Evolutionary conservation across 2,113 vertebrate genomes (phyloP).

Genomic region (Cyanoderma ruficeps): DNA sequence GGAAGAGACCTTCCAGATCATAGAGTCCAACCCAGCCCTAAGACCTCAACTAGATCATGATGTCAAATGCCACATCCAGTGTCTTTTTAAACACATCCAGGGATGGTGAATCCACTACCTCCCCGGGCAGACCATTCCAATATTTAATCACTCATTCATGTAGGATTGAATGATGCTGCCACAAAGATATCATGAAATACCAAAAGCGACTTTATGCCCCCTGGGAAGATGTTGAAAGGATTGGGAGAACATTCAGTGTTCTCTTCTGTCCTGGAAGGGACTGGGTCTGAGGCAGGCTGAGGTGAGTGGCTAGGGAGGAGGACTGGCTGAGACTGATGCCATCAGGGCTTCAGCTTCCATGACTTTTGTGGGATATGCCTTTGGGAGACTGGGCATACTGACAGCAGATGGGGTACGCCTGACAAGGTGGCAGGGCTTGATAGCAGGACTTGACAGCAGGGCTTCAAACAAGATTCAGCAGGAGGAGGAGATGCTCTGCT

Average conservation of each 20-base stretch:
- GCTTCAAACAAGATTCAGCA: not conserved
- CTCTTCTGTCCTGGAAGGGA: accelerated
- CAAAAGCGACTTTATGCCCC: accelerated
- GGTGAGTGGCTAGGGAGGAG: too few relatives aligned
- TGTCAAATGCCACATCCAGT: too few relatives aligned
- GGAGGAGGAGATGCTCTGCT: not conserved
- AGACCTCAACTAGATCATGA: too few relatives aligned
- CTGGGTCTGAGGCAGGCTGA: not conserved
- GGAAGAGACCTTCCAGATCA: too few relatives aligned
- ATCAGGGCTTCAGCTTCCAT: not conserved
- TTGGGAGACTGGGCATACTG: not conserved
- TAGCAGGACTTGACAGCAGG: not conserved
- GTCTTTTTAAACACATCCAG: too few relatives aligned
- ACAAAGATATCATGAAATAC: not conserved
- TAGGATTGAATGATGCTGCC: not conserved
- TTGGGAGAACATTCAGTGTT: accelerated
- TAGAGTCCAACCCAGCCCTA: too few relatives aligned
- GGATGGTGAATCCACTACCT: too few relatives aligned
- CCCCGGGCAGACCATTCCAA: too few relatives aligned
- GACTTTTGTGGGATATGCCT: not conserved
- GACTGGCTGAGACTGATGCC: not conserved
- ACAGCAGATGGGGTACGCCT: not conserved
- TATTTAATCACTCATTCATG: too few relatives aligned
- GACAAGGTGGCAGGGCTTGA: not conserved
- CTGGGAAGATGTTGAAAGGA: not conserved